These are phyloP conservation scores for Lathronympha strigana DNA, from an alignment of 2,888 invertebrate genomes.

Conservation along the genomic window DNA sequence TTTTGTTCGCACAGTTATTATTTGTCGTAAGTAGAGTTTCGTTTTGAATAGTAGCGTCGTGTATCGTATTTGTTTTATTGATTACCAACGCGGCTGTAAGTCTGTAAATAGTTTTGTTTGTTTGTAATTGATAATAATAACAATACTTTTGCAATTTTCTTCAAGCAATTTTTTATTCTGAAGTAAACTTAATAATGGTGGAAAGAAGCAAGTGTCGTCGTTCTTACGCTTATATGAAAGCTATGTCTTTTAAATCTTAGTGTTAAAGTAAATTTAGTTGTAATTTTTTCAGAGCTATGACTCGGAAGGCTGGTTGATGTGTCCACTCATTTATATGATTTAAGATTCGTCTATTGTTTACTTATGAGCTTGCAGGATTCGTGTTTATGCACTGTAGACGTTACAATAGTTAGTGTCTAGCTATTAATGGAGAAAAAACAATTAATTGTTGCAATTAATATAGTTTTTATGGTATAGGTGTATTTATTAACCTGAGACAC, in stretches of 20 bases:
- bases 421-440: conserved; percentile 8
- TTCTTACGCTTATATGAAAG: conserved; percentile 43
- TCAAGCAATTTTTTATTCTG: neutral
- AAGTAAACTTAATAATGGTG: neutral
- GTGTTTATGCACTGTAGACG: conserved; percentile 33
- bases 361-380: conserved; percentile 43
- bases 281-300: conserved; percentile 65
- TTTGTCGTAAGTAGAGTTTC: conserved; percentile 33
- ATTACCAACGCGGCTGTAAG: conserved; percentile 24
- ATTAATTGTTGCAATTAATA: conserved; percentile 31
- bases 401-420: conserved; percentile 28
- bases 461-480: conserved; percentile 35
- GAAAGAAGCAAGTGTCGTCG: conserved; percentile 19
- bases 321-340: conserved; percentile 72
- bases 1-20: conserved; percentile 34
- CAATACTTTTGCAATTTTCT: conserved; percentile 21
- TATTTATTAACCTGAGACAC: conserved; percentile 31
- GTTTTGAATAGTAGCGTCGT: conserved; percentile 13
- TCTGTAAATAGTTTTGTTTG: conserved; percentile 31
- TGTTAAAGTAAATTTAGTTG: conserved; percentile 59
- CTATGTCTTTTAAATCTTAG: conserved; percentile 63
- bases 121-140: conserved; percentile 19
- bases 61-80: conserved; percentile 15
- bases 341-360: conserved; percentile 49
- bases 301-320: conserved; percentile 78